phyloP scores from a whole-genome alignment of 2,113 vertebrate species.

The Atrichornis clamosus region DNA sequence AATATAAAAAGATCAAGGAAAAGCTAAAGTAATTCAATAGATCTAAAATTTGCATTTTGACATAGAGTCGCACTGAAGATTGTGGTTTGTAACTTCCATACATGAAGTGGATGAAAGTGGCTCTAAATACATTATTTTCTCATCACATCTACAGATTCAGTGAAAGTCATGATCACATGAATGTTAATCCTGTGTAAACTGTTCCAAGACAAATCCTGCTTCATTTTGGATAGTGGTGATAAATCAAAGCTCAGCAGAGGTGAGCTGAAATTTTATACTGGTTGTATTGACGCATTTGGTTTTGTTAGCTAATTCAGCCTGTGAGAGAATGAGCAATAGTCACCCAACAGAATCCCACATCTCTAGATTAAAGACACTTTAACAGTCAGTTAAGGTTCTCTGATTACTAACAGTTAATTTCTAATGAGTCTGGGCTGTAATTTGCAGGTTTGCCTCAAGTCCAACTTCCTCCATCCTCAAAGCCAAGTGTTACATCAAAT shows the following conservation, averaged over 20 bases:
- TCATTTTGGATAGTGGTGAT: background rate
- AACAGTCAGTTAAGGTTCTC: slow-evolving; percentile 5
- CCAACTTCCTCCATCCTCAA: slow-evolving; percentile 57
- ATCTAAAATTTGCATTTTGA: background rate
- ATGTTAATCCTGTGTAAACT: background rate
- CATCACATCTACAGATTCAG: background rate
- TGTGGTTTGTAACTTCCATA: background rate
- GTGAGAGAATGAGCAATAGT: background rate
- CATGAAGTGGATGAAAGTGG: background rate
- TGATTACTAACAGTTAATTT: slow-evolving; percentile 53
- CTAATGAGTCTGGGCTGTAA: slow-evolving; percentile 47
- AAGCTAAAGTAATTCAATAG: background rate
- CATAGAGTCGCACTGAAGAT: background rate
- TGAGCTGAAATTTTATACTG: background rate
- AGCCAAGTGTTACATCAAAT: slow-evolving; percentile 51
- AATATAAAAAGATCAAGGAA: background rate
- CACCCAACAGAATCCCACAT: slow-evolving; percentile 17
- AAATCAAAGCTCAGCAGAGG: slow-evolving; percentile 3
- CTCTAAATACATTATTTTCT: background rate
- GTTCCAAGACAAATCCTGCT: background rate
- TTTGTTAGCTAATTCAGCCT: background rate
- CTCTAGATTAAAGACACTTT: slow-evolving; percentile 35
- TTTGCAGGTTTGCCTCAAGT: slow-evolving; percentile 59
- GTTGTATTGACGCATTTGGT: background rate
- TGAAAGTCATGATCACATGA: background rate